Evolutionary conservation across 2,113 vertebrate genomes (phyloP).

Genomic region (Thunnus maccoyii): DNA sequence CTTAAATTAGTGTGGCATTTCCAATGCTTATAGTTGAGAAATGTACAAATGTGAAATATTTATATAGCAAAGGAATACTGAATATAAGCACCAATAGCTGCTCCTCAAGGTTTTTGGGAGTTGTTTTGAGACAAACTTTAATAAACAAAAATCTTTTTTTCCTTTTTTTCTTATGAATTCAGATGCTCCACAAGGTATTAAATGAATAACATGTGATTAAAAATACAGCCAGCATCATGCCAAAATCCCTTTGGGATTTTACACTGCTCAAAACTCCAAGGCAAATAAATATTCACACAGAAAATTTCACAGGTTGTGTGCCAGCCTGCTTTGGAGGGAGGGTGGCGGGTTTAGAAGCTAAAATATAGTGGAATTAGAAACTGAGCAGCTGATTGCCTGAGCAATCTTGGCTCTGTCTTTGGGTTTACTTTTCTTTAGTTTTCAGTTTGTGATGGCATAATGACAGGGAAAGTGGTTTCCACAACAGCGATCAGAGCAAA

Average conservation of each 20-base stretch:
- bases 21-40: too few species aligned
- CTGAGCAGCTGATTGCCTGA: neutral
- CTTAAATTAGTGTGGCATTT: neutral
- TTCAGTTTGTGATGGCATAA: neutral
- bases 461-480: slow-evolving; percentile 7
- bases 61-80: too few species aligned
- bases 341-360: neutral
- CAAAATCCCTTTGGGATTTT: neutral
- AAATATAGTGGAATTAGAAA: neutral
- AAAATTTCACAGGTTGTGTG: slow-evolving; percentile 10
- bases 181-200: neutral
- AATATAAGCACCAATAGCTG: neutral
- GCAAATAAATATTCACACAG: neutral
- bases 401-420: neutral
- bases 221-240: neutral
- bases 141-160: neutral
- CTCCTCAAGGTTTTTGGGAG: neutral
- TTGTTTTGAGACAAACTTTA: neutral
- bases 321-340: fast-evolving
- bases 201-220: neutral
- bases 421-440: neutral
- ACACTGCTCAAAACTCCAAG: neutral
- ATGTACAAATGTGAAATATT: neutral
- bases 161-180: neutral
- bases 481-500: neutral